Base-by-base conservation (phyloP, 2,797 vertebrate species). In the Syngnathus rostellatus region DNA sequence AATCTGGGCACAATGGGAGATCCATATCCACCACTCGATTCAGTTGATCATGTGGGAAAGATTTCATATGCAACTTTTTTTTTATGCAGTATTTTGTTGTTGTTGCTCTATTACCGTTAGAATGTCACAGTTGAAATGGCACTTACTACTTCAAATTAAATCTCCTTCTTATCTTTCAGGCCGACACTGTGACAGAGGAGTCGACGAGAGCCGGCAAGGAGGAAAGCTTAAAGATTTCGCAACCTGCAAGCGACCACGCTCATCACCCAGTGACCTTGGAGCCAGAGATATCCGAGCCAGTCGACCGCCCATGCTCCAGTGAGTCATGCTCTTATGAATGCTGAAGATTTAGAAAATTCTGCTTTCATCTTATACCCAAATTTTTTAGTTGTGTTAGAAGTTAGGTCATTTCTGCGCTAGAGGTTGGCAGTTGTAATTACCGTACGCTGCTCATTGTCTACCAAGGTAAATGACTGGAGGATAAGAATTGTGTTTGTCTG, bases 251-350 rank as follows among this genome's bases (percentile, higher is more conserved):
- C 65, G 87, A 79, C 78, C 79, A 68, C 1, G 73, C 84, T 55
- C 70, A 85, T 68, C 86, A 72, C 31, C 77, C 81, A 25, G 71
- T 72, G 19, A 75, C 83, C 70, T 76, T 61, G 77, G 91, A 93
- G 60, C 75, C 70, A 3, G 91, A 94, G 1, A 76, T 79, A 21
- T 19, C 43, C 0, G 91, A 92, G 68, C 66, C 69, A 17, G 43
- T 23, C 0, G 91, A 93, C 68, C 65, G 48, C 38, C 77, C 85
- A 58, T 83, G 83, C 76, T 89, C 92, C 91, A 93, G 95, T 98
- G 90, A 90, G 88, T 88, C 63, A 17, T 23, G 0, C 9, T 23
- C 5, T 41, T 19, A n/a, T 41, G 21, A 45, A 46, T 62, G 12
- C 21, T 14, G 8, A 11, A 10, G 50, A 23, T 53, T 53, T 19